Evolutionary conservation across 2,113 vertebrate species (phyloP).

Genomic region (Periophthalmus modestus): DNA sequence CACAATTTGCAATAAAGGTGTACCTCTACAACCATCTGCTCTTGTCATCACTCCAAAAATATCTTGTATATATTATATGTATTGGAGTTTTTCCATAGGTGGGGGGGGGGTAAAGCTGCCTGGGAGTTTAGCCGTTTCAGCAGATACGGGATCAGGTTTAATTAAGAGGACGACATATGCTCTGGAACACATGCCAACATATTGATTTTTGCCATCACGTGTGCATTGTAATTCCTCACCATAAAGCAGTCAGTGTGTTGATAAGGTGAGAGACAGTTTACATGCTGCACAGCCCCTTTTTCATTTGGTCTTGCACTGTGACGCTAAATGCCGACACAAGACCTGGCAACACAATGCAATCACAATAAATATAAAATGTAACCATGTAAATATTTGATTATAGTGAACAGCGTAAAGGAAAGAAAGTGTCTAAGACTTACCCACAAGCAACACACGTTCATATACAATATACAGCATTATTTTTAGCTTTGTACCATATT

Average conservation of each 20-base stretch:
- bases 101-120: not conserved
- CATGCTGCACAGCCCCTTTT: slow-evolving; percentile 12
- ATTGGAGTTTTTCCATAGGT: slow-evolving; percentile 22
- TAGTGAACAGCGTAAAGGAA: too few relatives aligned
- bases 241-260: slow-evolving; percentile 14
- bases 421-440: too few relatives aligned
- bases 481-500: too few relatives aligned
- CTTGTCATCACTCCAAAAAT: slow-evolving; percentile 20
- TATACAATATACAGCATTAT: too few relatives aligned
- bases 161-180: slow-evolving; percentile 46
- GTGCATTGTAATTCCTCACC: slow-evolving; percentile 32
- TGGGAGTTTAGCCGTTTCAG: slow-evolving; percentile 21
- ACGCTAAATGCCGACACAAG: slow-evolving; percentile 19
- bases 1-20: not conserved
- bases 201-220: slow-evolving; percentile 49
- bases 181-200: slow-evolving; percentile 21
- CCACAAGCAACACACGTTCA: too few relatives aligned
- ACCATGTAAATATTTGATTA: too few relatives aligned
- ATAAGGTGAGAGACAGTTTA: slow-evolving; percentile 35
- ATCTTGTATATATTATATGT: slow-evolving; percentile 5
- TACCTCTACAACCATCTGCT: slow-evolving; percentile 17
- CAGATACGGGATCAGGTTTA: slow-evolving; percentile 42
- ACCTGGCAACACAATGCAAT: not conserved
- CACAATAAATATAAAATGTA: too few relatives aligned
- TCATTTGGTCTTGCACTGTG: slow-evolving; percentile 33